Evolutionary conservation across 2,113 vertebrate species (phyloP), one percentile per base, ranked within the genome.

Genomic region (Brachionichthys hirsutus): DNA sequence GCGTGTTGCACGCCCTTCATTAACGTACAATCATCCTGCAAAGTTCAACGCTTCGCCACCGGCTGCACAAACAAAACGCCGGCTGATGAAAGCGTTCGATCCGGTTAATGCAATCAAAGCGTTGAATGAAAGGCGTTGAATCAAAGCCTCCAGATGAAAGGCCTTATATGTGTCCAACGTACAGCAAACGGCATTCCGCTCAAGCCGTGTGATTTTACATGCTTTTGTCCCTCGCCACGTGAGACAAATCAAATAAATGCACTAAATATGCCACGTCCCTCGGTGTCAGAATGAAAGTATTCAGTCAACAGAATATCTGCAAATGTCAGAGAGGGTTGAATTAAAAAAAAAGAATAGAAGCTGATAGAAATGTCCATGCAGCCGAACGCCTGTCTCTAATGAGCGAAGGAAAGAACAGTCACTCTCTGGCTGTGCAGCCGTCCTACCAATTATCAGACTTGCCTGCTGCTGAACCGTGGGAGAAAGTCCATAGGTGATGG

Each of bases 371-470:
- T 82, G 85, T 83, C 75, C 65, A 51, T 51, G 67, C 69, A 14
- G 73, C 65, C 52, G 72, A 72, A 78, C 64, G 65, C 75, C 57
- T 34, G 77, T 57, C 75, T 77, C 78, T 87, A 89, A 90, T 85
- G 83, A 90, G 84, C 64, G 68, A 78, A 76, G 78, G 83, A 82
- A 79, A 78, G 79, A 70, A 77, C 67, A 69, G 77, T 47, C 70
- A 56, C 62, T 67, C 86, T 85, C 74, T 75, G 78, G 67, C 86
- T 82, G 81, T 82, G 85, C 71, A 77, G 73, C 75, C 75, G 78
- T 65, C 79, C 8, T 49, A 84, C 83, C 86, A 90, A 89, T 90
- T 89, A 90, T 77, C 82, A 78, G 81, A 67, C 86, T 81, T 85
- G 79, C 84, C 86, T 75, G 85, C 82, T 88, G 85, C 78, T 87